These are phyloP conservation scores for Coleophora deauratella DNA, from an alignment of 2,888 invertebrate species.

Conservation along the genomic window DNA sequence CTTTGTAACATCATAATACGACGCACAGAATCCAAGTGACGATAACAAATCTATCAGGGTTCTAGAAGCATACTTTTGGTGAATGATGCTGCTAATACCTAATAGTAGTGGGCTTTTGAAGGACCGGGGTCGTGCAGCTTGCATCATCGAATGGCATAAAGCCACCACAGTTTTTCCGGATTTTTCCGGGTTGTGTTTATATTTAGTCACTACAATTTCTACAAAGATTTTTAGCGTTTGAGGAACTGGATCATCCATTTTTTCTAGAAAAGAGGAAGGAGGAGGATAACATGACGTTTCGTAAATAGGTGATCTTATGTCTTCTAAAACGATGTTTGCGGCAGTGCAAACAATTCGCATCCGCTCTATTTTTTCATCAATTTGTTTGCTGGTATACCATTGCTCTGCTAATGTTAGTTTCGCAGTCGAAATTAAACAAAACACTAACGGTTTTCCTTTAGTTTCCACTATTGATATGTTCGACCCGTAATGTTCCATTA, in stretches of 20 bases:
- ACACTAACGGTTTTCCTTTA: no score
- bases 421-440: no score
- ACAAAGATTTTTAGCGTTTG: not conserved
- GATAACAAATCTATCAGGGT: slow-evolving; percentile 9
- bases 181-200: no score
- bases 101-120: slow-evolving; percentile 13
- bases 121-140: slow-evolving; percentile 24
- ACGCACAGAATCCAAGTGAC: slow-evolving; percentile 8
- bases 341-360: no score
- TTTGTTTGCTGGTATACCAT: no score
- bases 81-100: slow-evolving; percentile 6
- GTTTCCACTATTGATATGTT: no score
- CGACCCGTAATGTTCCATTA: no score
- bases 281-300: not conserved
- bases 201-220: not conserved
- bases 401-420: no score
- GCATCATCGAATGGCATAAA: slow-evolving; percentile 32
- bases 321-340: no score
- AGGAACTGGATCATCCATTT: not conserved
- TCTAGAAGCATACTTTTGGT: slow-evolving; percentile 10
- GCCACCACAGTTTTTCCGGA: no score
- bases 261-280: not conserved
- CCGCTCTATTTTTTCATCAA: no score
- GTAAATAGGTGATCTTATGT: not conserved
- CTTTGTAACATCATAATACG: slow-evolving; percentile 5